Percentiles rank a stretch among this genome's conserved stretches.
These are phyloP conservation scores for Pipistrellus pygmaeus DNA, from an alignment of 2,797 vertebrate species.

Conservation along the genomic window DNA sequence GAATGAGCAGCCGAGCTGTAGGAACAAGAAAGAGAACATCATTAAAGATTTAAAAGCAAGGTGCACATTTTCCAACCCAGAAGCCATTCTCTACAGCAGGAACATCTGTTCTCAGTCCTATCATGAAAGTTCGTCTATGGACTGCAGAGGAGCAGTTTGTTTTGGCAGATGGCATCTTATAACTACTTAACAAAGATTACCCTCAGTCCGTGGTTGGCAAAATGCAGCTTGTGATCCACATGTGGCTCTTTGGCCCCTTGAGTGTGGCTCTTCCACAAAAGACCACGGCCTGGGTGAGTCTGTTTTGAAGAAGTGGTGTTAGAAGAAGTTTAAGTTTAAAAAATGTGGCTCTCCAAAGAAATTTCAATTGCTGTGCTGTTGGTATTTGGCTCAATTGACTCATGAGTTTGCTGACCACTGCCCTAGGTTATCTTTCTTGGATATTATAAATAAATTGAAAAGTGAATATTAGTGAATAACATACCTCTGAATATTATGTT, in stretches of 20 bases:
- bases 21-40: conserved; percentile 71
- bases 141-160: conserved; percentile 43
- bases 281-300: no score
- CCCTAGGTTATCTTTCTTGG: conserved; percentile 8
- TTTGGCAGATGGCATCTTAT: conserved; percentile 59
- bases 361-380: no score
- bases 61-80: conserved; percentile 55
- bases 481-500: not conserved
- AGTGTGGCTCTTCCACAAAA: no score
- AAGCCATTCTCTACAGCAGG: conserved; percentile 64
- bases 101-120: conserved; percentile 54
- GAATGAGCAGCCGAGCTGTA: conserved; percentile 62
- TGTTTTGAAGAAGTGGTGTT: no score
- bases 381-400: no score
- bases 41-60: conserved; percentile 81
- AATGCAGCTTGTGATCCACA: no score
- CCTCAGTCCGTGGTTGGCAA: not conserved
- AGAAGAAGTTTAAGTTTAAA: no score
- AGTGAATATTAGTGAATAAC: conserved; percentile 26
- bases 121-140: conserved; percentile 66
- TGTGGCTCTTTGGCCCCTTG: no score
- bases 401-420: no score
- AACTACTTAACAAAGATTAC: conserved; percentile 72
- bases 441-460: not conserved
- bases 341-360: no score